Conservation (phyloP, 1,140 invertebrate genomes). For the Scaptomyza graminum region DNA sequence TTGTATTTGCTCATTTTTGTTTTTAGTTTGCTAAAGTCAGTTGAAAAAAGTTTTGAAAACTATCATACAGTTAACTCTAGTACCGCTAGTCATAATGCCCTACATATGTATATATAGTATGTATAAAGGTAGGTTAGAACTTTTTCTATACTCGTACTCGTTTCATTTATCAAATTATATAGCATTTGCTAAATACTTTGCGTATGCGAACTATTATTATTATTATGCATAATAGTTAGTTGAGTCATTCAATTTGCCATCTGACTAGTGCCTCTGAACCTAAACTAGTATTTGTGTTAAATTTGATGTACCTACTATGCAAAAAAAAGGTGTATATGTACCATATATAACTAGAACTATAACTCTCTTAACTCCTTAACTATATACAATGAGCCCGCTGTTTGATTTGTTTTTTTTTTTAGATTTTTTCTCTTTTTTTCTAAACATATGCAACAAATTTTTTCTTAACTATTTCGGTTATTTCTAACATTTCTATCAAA, state of each 20-base stretch:
- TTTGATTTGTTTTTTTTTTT: not conserved
- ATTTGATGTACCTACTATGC: slow-evolving; percentile 16
- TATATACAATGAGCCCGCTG: slow-evolving; percentile 28
- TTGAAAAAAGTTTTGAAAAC: slow-evolving; percentile 36
- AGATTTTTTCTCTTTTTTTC: slow-evolving; percentile 7
- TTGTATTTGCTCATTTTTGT: not conserved
- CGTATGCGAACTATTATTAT: slow-evolving; percentile 14
- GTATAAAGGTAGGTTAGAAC: slow-evolving; percentile 3
- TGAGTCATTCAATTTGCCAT: slow-evolving; percentile 47
- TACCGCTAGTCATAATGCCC: slow-evolving; percentile 31
- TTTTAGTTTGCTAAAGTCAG: slow-evolving; percentile 14
- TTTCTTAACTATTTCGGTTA: slow-evolving; percentile 32
- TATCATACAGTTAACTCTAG: slow-evolving; percentile 40
- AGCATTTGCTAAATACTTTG: slow-evolving; percentile 10
- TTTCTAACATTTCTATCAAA: slow-evolving; percentile 14
- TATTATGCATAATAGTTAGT: slow-evolving; percentile 28
- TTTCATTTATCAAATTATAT: not conserved
- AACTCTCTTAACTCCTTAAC: slow-evolving; percentile 4
- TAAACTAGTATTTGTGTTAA: slow-evolving; percentile 4
- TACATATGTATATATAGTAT: slow-evolving; percentile 16
- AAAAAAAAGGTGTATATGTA: slow-evolving; percentile 27
- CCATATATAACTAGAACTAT: slow-evolving; percentile 20
- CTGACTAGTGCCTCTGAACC: slow-evolving; percentile 32
- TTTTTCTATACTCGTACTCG: not conserved
- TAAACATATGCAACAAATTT: slow-evolving; percentile 63